phyloP scores from a whole-genome alignment of 1,140 invertebrate species.

The Brachionus paranguensis region DNA sequence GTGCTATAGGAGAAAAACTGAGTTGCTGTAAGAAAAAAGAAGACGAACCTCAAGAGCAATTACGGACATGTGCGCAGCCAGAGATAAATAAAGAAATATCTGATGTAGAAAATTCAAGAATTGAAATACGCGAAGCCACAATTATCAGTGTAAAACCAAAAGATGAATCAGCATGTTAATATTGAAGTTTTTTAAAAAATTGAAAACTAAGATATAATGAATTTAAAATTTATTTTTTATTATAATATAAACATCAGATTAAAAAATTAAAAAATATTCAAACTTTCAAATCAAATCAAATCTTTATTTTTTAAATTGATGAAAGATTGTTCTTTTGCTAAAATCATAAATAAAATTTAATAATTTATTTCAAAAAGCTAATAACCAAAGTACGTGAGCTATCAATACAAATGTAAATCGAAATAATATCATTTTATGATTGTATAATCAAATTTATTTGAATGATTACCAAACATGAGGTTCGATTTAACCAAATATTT shows the following conservation, averaged over 20 bases:
- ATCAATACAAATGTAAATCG: background rate
- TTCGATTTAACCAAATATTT: background rate
- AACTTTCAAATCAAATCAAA: background rate
- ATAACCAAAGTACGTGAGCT: background rate
- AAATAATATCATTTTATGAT: background rate
- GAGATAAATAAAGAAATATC: background rate
- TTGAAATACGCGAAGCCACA: background rate
- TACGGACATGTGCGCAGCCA: background rate
- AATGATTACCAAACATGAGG: slow-evolving; percentile 7
- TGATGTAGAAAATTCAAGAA: background rate
- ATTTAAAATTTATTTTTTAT: background rate
- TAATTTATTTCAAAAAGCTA: background rate
- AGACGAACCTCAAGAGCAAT: background rate
- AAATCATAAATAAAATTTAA: background rate
- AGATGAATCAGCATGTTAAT: background rate
- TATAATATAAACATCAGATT: background rate
- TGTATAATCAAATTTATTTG: background rate
- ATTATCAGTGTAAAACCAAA: background rate
- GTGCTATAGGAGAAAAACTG: background rate
- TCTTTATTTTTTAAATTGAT: background rate
- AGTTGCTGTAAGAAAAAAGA: background rate
- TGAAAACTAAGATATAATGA: no score
- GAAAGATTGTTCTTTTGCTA: background rate
- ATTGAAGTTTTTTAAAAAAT: background rate
- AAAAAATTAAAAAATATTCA: background rate